Evolutionary conservation across 2,113 vertebrate genomes (phyloP), one percentile per base, ranked within the genome.

Genomic region (Galbula dea): DNA sequence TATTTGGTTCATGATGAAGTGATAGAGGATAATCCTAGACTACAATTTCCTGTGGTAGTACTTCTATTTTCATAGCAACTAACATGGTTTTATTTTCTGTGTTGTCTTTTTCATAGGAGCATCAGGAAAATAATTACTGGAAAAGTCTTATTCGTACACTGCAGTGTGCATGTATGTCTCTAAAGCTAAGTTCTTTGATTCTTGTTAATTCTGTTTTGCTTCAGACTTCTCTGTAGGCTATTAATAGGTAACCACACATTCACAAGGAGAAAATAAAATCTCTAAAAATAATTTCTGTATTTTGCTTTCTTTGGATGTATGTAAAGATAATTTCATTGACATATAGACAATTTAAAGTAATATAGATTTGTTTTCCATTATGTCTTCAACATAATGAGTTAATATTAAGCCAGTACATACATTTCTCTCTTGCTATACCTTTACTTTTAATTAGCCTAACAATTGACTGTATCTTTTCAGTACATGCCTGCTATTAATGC

Each of bases 381-480:
- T 41, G 10, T 87, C 51, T 86, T 85, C n/a, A 67, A 54, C 4
- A 26, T 12, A 34, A 32, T 11, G 21, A n/a, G 10, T 46, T 86
- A 91, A 67, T 81, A 84, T 32, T 77, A 34, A 93, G 45, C n/a
- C 66, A 54, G 18, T 39, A 30, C 24, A 39, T 14, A 11, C 67
- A 92, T 84, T 87, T 94, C 81, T 87, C 83, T 26, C 82, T 30
- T 65, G n/a, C 43, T 74, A 46, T 72, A 58, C n/a, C 18, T 39
- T 86, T 90, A 86, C 58, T 88, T 96, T 89, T 59, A 93, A 80
- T 92, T 88, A 89, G 41, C 27, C 78, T 30, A 57, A 83, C 36
- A 79, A 86, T 11, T 74, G 76, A 72, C 41, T 81, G n/a, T 59
- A 83, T 41, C 49, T 89, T 79, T 93, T 66, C 27, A 67, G 61